A percentile compares a stretch with the other conserved stretches of the same genome.
phyloP scores from a whole-genome alignment of 2,113 vertebrate genomes.

The Motacilla tschutschensis region DNA sequence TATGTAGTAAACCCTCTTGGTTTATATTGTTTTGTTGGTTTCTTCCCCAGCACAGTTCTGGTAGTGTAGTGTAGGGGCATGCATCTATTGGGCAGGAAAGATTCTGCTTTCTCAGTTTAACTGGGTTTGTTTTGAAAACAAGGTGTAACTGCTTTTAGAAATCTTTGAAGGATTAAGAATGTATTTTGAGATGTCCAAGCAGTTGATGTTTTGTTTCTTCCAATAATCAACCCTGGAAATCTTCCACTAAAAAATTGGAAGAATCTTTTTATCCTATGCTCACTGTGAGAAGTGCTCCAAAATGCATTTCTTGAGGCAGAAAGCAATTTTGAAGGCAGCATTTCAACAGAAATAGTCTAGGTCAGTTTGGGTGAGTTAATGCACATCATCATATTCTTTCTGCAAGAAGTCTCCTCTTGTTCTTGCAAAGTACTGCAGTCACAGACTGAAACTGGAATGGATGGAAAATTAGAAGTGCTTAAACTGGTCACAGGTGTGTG shows the following conservation, averaged over 20 bases:
- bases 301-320: neutral
- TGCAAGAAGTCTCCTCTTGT: neutral
- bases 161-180: neutral
- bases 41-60: rapidly evolving
- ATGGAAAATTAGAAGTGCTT: neutral
- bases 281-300: neutral
- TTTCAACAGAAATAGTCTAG: neutral
- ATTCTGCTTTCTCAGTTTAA: neutral
- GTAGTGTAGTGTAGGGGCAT: neutral
- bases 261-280: neutral
- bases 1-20: neutral
- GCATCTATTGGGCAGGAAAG: neutral
- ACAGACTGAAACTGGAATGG: neutral
- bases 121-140: neutral
- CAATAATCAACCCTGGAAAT: neutral
- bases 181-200: neutral
- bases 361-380: neutral
- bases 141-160: neutral
- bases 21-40: neutral
- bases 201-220: neutral
- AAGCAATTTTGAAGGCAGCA: neutral
- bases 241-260: neutral
- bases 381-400: neutral
- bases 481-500: neutral
- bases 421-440: neutral